Conservation (phyloP, 2,888 invertebrate species). For the Microplitis deprimator region DNA sequence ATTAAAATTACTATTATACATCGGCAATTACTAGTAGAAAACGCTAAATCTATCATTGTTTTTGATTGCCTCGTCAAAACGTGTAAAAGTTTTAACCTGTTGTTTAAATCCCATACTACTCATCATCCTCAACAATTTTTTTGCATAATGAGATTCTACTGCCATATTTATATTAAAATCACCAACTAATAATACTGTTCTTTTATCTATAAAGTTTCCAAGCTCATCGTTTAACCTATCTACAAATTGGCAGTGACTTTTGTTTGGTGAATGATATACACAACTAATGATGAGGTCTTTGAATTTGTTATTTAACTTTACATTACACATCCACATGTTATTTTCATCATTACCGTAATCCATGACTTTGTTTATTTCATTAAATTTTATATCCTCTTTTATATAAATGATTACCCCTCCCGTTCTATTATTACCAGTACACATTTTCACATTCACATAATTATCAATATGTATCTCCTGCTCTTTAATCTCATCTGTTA, state of each 20-base stretch:
- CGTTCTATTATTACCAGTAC: constrained; percentile 16
- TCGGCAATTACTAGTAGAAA: background rate
- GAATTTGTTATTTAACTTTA: background rate
- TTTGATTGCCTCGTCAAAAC: background rate
- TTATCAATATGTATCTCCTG: background rate
- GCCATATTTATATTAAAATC: constrained; percentile 23
- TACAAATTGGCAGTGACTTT: constrained; percentile 15
- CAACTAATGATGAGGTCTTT: constrained; percentile 2
- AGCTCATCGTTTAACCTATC: constrained; percentile 8
- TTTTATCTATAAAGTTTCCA: background rate
- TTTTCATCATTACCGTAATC: background rate
- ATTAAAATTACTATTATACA: too few species aligned
- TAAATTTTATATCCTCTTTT: background rate
- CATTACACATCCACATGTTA: background rate
- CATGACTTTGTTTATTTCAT: background rate
- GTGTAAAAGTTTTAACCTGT: background rate
- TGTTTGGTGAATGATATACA: constrained; percentile 22
- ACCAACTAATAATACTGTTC: background rate
- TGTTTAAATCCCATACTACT: background rate
- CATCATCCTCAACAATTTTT: background rate
- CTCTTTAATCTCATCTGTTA: background rate
- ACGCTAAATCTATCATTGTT: background rate
- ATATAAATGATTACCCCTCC: constrained; percentile 24
- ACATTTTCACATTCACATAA: background rate
- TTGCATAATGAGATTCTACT: background rate